Percentiles rank a stretch among this genome's conserved stretches.
These are phyloP conservation scores for Listronotus oregonensis DNA, from an alignment of 1,140 invertebrate genomes.

Conservation along the genomic window DNA sequence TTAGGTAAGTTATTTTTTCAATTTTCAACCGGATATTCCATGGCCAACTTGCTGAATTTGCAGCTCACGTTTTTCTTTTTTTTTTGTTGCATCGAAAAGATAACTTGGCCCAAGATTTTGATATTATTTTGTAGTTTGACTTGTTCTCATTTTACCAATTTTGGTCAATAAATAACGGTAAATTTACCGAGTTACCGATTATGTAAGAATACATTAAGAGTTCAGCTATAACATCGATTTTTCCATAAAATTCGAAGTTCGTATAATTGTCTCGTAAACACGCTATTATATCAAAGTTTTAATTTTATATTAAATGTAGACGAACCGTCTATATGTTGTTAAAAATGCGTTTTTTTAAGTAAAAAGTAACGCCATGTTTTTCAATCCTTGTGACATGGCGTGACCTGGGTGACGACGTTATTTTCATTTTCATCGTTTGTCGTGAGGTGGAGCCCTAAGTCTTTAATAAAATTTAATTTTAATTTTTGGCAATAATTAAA, in stretches of 20 bases:
- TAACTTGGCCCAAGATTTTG: too few relatives aligned
- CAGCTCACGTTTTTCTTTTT: too few relatives aligned
- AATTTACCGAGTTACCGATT: neutral
- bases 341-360: neutral
- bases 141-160: too few relatives aligned
- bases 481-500: too few relatives aligned
- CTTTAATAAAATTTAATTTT: neutral
- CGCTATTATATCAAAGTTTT: too few relatives aligned
- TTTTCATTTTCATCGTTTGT: neutral
- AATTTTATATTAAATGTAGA: too few relatives aligned
- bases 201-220: conserved; percentile 3
- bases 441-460: conserved; percentile 8
- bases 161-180: too few relatives aligned
- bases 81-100: too few relatives aligned
- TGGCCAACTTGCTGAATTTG: too few relatives aligned
- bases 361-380: neutral
- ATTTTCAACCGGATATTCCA: too few relatives aligned
- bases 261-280: neutral
- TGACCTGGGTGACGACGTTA: conserved; percentile 16
- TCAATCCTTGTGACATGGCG: conserved; percentile 28
- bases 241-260: neutral
- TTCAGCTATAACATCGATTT: conserved; percentile 1
- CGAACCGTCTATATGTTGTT: neutral
- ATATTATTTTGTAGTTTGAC: too few relatives aligned
- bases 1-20: too few relatives aligned